Base-by-base conservation (phyloP, 92 coral and sea anemone species). In the Heliopora coerulea region DNA sequence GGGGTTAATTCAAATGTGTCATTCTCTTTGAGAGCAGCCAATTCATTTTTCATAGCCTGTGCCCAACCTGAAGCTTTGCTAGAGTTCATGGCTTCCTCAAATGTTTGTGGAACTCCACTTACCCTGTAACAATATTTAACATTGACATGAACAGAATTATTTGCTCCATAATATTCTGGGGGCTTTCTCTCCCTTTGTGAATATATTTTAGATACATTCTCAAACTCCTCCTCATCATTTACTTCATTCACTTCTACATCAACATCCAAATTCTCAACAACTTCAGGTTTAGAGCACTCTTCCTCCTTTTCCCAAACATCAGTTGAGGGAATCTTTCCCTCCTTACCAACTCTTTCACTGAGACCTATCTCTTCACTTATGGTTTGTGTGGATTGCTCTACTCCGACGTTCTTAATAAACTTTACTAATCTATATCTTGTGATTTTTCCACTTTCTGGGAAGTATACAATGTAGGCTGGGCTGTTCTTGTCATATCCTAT, bases 171-270 rank as follows among this genome's bases (percentile, higher is more conserved):
- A 48, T 75, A 46, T 39, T 61, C 44, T 20, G 80, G 59, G 73
- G 80, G 32, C 23, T 62, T 75, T 61, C 72, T 75, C 61, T 61
- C 80, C 48, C 73, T 75, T 41, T 60, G 60, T 20, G 72, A 59
- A 48, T 60, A 75, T 34, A 2, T 8, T 46, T 46, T 46, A 46
- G 72, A 27, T 32, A 23, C 73, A 39, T 14, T 40, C 57, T 21
- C 28, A 19, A 17, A 8, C 79, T 46, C 17, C 42, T 37, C 6
- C 11, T 37, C 42, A 4, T 37, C 42, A 37, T 37, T 37, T 11
- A 4, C 42, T 4, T 37, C 42, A 37, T 37, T 37, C 11, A 37
- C 11, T 37, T 37, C 42, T 4, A 37, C 42, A 37, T 5, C 49
- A 28, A 28, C 68, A 57, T 35, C 33, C 41, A 3, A 37, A 19